Evolutionary conservation across 2,888 invertebrate species (phyloP), one percentile per base, ranked within the genome.

Genomic region (Meloe dianella): DNA sequence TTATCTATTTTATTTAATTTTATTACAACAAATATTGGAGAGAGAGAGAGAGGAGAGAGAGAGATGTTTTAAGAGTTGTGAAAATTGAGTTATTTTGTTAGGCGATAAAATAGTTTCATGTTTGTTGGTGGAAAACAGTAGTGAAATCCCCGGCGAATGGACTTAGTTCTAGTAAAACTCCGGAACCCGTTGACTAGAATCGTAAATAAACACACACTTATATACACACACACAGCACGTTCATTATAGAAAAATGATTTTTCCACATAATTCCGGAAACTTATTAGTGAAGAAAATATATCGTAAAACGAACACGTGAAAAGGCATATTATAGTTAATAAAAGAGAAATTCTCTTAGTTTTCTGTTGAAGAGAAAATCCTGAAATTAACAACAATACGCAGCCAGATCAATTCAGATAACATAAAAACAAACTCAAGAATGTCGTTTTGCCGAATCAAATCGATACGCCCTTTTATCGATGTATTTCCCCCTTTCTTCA

Each of bases 241-340:
- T 41, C 41, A 17, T 41, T 41, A 17, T 17, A 6, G 17, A 47
- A 47, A 47, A 20, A 20, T 20, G 20, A 9, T 47, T 47, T 27
- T 20, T 47, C 47, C 47, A 47, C n/a, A 41, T 17, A 41, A 41
- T 41, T 12, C 41, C 41, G 41, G 35, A 35, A 41, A 41, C 41
- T 41, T 41, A 41, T 41, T 41, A 41, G 7, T 0, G 17, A 17
- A 41, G 41, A 17, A 41, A 41, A 41, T 41, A 41, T n/a, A 41
- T 41, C 41, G 41, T 17, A 41, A 41, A 17, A 41, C 17, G n/a
- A 41, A 41, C 41, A 41, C 17, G n/a, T 41, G 17, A 17, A 41
- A 6, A 12, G 41, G 5, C n/a, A 17, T 6, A 41, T 17, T 41
- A n/a, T 5, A 41, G 17, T 41, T n/a, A 17, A 17, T 17, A 35